phyloP scores from a whole-genome alignment of 2,113 vertebrate genomes.

The Microtus montanus region DNA sequence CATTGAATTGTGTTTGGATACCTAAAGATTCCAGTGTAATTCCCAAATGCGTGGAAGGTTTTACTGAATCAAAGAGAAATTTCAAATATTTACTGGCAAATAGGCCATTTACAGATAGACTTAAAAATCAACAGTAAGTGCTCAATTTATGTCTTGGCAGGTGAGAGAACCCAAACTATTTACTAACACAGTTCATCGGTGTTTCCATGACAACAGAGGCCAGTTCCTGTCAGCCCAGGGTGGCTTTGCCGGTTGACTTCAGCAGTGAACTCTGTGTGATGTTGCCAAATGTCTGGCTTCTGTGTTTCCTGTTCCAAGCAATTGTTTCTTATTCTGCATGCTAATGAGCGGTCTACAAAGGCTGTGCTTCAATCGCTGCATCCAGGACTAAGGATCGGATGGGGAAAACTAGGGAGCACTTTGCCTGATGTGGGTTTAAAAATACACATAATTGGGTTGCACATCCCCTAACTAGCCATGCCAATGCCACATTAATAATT shows the following conservation, averaged over 20 bases:
- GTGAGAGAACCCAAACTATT: slow-evolving; percentile 61
- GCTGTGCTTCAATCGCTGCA: slow-evolving; percentile 49
- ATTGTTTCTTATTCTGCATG: slow-evolving; percentile 74
- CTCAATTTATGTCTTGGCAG: slow-evolving; percentile 56
- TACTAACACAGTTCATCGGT: slow-evolving; percentile 50
- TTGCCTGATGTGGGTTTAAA: slow-evolving; percentile 45
- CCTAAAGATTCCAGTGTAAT: not conserved
- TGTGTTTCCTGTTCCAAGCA: slow-evolving; percentile 77
- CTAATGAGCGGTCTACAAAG: slow-evolving; percentile 69
- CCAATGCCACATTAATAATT: slow-evolving; percentile 61
- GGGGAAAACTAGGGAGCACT: slow-evolving; percentile 47
- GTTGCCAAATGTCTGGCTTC: slow-evolving; percentile 78
- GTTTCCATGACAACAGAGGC: slow-evolving; percentile 63
- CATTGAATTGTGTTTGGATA: slow-evolving; percentile 27
- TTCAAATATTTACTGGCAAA: slow-evolving; percentile 44
- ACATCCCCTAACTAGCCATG: slow-evolving; percentile 24
- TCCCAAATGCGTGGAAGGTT: slow-evolving; percentile 20
- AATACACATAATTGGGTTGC: slow-evolving; percentile 44
- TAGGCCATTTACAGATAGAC: slow-evolving; percentile 40
- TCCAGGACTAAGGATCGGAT: slow-evolving; percentile 32
- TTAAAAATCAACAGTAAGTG: slow-evolving; percentile 60
- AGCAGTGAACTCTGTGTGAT: slow-evolving; percentile 70
- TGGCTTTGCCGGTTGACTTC: slow-evolving; percentile 66
- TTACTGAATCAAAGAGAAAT: slow-evolving; percentile 46
- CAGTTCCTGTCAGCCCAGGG: slow-evolving; percentile 59